A percentile compares a stretch with the other conserved stretches of the same genome.
Conservation (phyloP, 2,888 invertebrate species). For the Nineta flava region DNA sequence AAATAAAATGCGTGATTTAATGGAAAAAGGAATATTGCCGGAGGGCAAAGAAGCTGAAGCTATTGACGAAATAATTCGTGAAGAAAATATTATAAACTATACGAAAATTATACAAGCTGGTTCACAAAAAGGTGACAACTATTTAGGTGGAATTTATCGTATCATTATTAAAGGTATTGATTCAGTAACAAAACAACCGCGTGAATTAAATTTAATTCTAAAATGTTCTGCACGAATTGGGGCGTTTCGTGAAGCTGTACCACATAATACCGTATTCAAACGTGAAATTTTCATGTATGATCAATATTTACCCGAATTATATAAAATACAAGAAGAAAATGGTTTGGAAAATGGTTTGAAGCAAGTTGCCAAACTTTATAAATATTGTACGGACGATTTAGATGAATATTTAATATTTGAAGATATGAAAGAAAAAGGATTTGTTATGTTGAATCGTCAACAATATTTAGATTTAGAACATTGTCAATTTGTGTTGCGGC, state of each 20-base stretch:
- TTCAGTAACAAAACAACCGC: neutral
- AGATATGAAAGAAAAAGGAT: constrained; percentile 1
- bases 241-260: neutral
- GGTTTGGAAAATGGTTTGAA: constrained; percentile 4
- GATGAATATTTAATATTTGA: constrained; percentile 4
- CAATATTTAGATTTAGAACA: neutral
- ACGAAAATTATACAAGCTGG: constrained; percentile 12
- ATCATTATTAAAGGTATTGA: constrained; percentile 10
- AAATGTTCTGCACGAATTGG: constrained; percentile 1
- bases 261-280: neutral
- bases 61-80: constrained; percentile 8
- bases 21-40: neutral
- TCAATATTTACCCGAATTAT: constrained; percentile 9
- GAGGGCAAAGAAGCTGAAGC: neutral
- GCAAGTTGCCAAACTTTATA: neutral
- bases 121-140: constrained; percentile 18
- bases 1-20: too few species aligned
- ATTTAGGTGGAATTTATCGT: constrained; percentile 16
- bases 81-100: constrained; percentile 8
- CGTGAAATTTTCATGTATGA: constrained; percentile 6
- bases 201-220: constrained; percentile 2
- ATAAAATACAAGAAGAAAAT: constrained; percentile 9
- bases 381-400: neutral
- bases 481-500: constrained; percentile 2
- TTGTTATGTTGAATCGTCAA: neutral